phyloP scores from a whole-genome alignment of 2,797 vertebrate species.

The Paramormyrops hopkinsi region DNA sequence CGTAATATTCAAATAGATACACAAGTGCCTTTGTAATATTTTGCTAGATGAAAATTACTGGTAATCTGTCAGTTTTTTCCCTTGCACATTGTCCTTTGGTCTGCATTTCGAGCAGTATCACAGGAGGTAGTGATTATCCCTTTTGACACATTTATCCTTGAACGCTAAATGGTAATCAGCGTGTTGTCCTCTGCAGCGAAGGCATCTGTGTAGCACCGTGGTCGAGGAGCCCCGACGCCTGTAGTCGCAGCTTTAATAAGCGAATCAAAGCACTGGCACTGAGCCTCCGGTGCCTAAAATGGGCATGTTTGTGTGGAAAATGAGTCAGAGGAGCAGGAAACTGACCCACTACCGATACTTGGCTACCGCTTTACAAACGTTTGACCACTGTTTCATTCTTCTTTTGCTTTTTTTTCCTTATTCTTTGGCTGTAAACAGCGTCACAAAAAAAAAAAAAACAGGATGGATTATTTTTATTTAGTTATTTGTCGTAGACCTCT shows the following conservation, averaged over 20 bases:
- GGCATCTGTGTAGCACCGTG: not conserved
- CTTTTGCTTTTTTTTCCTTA: constrained; percentile 4
- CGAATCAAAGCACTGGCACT: not conserved
- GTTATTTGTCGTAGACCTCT: not conserved
- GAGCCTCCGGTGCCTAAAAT: constrained; percentile 16
- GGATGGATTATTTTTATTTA: constrained; percentile 16
- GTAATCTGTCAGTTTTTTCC: not conserved
- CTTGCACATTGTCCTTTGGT: constrained; percentile 4
- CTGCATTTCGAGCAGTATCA: not conserved
- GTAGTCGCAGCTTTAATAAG: not conserved
- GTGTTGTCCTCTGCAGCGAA: not conserved
- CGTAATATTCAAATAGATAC: not conserved
- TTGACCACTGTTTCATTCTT: not conserved
- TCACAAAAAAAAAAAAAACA: not conserved
- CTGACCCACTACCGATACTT: constrained; percentile 22
- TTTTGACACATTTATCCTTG: not conserved
- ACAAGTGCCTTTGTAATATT: not conserved
- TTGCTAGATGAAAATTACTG: not conserved
- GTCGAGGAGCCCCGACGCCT: not conserved
- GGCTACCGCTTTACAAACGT: constrained; percentile 11
- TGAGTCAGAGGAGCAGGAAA: constrained; percentile 24
- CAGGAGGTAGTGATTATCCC: not conserved
- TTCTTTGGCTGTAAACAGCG: not conserved
- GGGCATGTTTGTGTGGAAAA: constrained; percentile 29
- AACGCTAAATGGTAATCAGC: constrained; percentile 6